A percentile compares a stretch with the other conserved stretches of the same genome.
Evolutionary conservation across 2,113 vertebrate species (phyloP).

Genomic region (Anarhynchus alexandrinus): DNA sequence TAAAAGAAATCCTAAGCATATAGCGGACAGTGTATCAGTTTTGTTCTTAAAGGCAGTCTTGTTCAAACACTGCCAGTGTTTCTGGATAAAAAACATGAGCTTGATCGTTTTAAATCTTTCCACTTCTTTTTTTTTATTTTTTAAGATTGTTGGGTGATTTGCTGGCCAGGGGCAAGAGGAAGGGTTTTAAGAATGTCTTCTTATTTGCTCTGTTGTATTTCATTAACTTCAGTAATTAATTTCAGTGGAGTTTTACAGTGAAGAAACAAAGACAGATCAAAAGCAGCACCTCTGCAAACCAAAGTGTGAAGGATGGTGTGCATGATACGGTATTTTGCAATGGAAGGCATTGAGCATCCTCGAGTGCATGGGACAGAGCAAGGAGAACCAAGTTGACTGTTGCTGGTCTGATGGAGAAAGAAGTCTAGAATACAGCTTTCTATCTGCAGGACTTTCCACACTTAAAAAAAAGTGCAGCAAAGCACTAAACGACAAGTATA

Average conservation of each 20-base stretch:
- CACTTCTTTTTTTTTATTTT: background rate
- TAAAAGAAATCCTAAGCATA: background rate
- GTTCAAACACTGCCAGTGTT: background rate
- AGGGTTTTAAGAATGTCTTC: background rate
- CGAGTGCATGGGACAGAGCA: background rate
- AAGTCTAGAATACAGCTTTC: background rate
- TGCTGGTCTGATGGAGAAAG: background rate
- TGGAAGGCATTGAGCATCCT: background rate
- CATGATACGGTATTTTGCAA: background rate
- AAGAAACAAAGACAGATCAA: background rate
- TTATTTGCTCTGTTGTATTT: background rate
- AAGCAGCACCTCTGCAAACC: background rate
- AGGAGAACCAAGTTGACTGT: background rate
- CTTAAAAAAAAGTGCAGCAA: background rate
- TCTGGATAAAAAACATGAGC: background rate
- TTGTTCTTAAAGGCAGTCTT: constrained; percentile 26
- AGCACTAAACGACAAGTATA: background rate
- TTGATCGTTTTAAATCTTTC: background rate
- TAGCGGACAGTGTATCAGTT: background rate
- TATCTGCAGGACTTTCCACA: background rate
- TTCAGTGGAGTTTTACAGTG: background rate
- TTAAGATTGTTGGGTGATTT: background rate
- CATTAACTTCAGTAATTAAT: background rate
- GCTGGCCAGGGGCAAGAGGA: background rate
- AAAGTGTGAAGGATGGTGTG: background rate